Conservation (phyloP, 2,888 invertebrate genomes). For the Lumbricus terrestris region DNA sequence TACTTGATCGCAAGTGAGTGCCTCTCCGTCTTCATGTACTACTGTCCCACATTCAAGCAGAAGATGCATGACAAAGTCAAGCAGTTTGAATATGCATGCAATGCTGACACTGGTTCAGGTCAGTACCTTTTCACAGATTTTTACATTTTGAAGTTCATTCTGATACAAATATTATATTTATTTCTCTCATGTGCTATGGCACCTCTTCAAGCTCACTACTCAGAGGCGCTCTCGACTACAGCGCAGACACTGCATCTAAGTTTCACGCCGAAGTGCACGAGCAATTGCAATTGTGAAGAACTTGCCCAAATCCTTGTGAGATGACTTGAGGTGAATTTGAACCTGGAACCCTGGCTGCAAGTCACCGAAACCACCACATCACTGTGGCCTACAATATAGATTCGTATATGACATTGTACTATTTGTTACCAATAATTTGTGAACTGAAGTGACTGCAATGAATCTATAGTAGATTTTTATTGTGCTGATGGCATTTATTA, state of each 20-base stretch:
- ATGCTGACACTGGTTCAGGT: background rate
- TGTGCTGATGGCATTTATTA: background rate
- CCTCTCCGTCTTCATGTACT: background rate
- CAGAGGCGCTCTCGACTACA: too few relatives aligned
- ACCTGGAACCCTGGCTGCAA: too few relatives aligned
- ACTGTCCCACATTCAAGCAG: background rate
- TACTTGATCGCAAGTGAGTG: background rate
- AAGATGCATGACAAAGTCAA: background rate
- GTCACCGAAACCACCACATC: too few relatives aligned
- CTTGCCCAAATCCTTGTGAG: too few relatives aligned
- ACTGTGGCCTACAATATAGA: too few relatives aligned
- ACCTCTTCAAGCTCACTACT: too few relatives aligned
- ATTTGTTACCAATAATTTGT: background rate
- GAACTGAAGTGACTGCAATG: background rate
- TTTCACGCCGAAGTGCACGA: too few relatives aligned
- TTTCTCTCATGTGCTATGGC: too few relatives aligned
- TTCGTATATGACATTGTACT: background rate
- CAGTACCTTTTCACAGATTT: background rate
- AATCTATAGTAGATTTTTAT: background rate
- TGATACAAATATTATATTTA: background rate
- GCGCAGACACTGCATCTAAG: too few relatives aligned
- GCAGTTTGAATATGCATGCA: constrained; percentile 3
- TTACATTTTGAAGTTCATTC: background rate
- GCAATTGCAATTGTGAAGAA: too few relatives aligned
- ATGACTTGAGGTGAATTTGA: too few relatives aligned